Evolutionary conservation across 2,888 invertebrate species (phyloP).

Genomic region (Halictus quadricinctus): DNA sequence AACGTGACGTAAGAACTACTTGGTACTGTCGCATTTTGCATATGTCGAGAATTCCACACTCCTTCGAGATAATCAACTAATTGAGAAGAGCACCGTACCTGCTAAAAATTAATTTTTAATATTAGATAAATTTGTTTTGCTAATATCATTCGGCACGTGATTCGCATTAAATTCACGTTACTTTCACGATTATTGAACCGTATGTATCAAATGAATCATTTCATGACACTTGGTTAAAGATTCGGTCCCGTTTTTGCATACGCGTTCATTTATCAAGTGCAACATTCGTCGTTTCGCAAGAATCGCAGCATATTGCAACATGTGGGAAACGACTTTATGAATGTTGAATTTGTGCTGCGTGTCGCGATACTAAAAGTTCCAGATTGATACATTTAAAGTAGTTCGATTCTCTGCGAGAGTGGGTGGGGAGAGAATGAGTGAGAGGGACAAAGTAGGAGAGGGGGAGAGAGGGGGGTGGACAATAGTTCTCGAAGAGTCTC

Average conservation of each 20-base stretch:
- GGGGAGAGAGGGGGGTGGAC: neutral
- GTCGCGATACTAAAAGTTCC: slow-evolving; percentile 24
- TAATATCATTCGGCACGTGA: neutral
- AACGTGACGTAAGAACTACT: neutral
- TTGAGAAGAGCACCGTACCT: neutral
- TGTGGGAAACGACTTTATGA: neutral
- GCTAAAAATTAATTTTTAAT: neutral
- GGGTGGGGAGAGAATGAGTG: neutral
- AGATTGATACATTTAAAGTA: slow-evolving; percentile 35
- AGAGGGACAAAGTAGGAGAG: neutral
- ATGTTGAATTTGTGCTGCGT: neutral
- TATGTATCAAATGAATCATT: neutral
- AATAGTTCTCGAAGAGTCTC: slow-evolving; percentile 35
- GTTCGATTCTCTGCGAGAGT: slow-evolving; percentile 29
- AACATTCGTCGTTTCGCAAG: neutral
- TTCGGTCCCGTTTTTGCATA: no score
- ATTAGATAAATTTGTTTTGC: neutral
- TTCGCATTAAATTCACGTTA: neutral
- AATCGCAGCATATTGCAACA: neutral
- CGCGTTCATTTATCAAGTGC: neutral
- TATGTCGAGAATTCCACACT: neutral
- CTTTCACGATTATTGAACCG: neutral
- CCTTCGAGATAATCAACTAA: neutral
- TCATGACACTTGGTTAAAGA: no score
- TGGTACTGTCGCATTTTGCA: neutral